Percentiles rank a stretch among this genome's conserved stretches.
phyloP scores from a whole-genome alignment of 2,888 invertebrate species.

The Horisme vitalbata region DNA sequence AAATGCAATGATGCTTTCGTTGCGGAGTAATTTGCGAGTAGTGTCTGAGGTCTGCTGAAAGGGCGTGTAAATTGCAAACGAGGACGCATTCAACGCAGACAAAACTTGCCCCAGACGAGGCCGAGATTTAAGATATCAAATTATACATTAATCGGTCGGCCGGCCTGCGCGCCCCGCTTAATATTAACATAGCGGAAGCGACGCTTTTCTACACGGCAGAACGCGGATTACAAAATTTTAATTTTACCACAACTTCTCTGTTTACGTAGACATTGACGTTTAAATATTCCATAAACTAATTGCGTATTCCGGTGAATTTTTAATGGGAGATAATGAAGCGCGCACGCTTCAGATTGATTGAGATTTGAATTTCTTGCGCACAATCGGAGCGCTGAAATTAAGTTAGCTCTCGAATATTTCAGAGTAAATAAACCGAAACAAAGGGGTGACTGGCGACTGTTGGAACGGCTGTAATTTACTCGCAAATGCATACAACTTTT shows the following conservation, averaged over 20 bases:
- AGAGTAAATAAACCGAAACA: conserved; percentile 64
- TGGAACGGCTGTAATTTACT: conserved; percentile 40
- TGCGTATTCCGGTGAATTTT: conserved; percentile 74
- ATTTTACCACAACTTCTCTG: conserved; percentile 69
- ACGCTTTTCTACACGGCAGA: conserved; percentile 65
- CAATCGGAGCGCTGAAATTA: conserved; percentile 68
- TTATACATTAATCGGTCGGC: conserved; percentile 73
- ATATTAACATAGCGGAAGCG: conserved; percentile 73
- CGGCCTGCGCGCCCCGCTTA: conserved; percentile 56
- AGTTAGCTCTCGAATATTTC: conserved; percentile 73
- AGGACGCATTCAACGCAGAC: conserved; percentile 68
- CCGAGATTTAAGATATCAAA: conserved; percentile 75
- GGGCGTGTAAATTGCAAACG: conserved; percentile 72
- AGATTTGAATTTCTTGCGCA: conserved; percentile 75
- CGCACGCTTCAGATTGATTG: conserved; percentile 70
- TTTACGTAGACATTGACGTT: conserved; percentile 69
- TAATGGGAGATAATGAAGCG: conserved; percentile 73
- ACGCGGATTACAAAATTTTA: conserved; percentile 69
- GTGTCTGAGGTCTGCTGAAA: conserved; percentile 61
- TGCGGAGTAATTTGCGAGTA: conserved; percentile 47
- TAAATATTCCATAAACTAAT: conserved; percentile 78
- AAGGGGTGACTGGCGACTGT: conserved; percentile 47
- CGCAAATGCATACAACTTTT: conserved; percentile 52
- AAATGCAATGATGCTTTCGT: conserved; percentile 42
- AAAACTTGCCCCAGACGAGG: conserved; percentile 57